phyloP scores from a whole-genome alignment of 2,113 vertebrate species.

The Marmota flaviventris region DNA sequence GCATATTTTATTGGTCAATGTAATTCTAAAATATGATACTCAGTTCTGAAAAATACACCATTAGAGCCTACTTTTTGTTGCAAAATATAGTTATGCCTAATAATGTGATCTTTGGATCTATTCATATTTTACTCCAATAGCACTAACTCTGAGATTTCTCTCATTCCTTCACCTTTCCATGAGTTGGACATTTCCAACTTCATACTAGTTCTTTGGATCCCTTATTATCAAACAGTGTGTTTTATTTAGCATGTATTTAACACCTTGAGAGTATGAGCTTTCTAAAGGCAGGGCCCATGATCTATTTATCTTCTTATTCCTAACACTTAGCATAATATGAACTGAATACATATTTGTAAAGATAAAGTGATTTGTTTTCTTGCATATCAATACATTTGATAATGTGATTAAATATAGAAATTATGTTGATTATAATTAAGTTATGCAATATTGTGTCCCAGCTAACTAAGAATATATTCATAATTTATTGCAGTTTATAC shows the following conservation, averaged over 20 bases:
- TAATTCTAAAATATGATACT: slow-evolving; percentile 2
- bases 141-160: neutral
- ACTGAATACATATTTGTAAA: neutral
- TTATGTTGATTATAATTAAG: neutral
- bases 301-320: neutral
- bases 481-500: too few relatives aligned
- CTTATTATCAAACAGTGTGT: neutral
- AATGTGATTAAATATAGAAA: neutral
- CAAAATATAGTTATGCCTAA: neutral
- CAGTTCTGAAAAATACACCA: neutral
- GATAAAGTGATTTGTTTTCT: neutral
- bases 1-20: neutral
- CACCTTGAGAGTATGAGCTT: neutral
- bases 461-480: too few relatives aligned
- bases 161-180: neutral
- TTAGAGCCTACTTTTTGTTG: neutral
- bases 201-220: neutral
- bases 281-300: neutral
- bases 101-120: neutral
- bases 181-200: neutral
- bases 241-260: slow-evolving; percentile 10
- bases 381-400: neutral
- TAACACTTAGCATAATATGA: neutral
- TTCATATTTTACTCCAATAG: neutral
- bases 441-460: neutral